Evolutionary conservation across 1,140 invertebrate species (phyloP), one percentile per base, ranked within the genome.

Genomic region (Amyelois transitella): DNA sequence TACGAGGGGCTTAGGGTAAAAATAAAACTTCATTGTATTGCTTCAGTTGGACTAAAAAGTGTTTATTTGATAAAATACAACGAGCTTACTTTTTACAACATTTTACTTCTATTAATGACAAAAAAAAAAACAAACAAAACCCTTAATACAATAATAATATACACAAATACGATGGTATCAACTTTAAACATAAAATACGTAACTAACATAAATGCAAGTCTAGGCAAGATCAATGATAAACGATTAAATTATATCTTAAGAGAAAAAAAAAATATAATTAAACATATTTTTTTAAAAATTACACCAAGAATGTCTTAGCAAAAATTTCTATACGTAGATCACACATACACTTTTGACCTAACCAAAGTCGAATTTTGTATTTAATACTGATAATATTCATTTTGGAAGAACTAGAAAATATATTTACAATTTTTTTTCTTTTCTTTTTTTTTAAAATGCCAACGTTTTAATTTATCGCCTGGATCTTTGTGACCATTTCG

Each of bases 61-160:
- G 82, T 87, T 87, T 87, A 87, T 87, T 87, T 86, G 84, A 86
- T 87, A 87, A 87, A 87, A 87, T 87, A 87, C 84, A 87, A 87
- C 84, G 82, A 87, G 84, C 82, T 87, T 87, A 87, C 81, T 87
- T 87, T 87, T 87, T 87, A 86, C 84, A 87, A 87, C 84, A 87
- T 87, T 87, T 87, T 86, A 87, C 75, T 84, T 83, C 84, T 87
- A 87, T 81, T 76, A 87, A 87, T 87, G 82, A 86, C 79, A 85
- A 87, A 86, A 77, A 80, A 62, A 67, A 73, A 74, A 86, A 87
- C 82, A 87, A 87, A 86, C 82, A 87, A 86, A 87, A 86, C 84
- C 79, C 81, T 86, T 86, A 86, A 83, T 84, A 75, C 69, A 87
- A 85, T 86, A 83, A 82, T 82, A 81, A 83, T 87, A 87, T 87